Base-by-base conservation (phyloP, 1,140 invertebrate genomes). In the Drosophila varians region DNA sequence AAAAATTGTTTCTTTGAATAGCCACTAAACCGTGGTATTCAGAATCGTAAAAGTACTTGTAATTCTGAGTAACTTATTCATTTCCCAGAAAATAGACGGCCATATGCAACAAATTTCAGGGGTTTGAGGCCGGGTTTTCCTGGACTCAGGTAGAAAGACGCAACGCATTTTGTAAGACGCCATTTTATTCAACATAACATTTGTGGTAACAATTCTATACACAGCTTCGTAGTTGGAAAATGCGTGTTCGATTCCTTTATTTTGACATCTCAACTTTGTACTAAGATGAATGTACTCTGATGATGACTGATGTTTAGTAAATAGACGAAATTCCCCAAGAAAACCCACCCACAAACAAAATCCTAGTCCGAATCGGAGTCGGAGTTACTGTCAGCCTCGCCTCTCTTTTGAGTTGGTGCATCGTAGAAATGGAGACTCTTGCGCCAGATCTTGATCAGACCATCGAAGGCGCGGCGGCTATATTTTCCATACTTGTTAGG, bases 391-490 rank as follows among this genome's bases (percentile, higher is more conserved):
- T 53, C 54, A 0, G 36, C 47, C n/a, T 74, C 55, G 23, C 9
- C 34, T 0, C 25, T 8, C 4, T 34, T 9, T 4, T 56, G 47
- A 9, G 64, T 88, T 16, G 93, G 92, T 26, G 94, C 93, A 92
- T 98, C 97, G 93, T 94, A 99, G 65, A 93, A 92, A 90, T 99
- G 97, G 19, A 99, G 92, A 70, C 95, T 93, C 82, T 95, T 94
- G 38, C 97, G 93, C 97, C 97, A 98, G 43, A 96, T 93, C 91
- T 95, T 96, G 0, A 99, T 94, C 70, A 97, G 93, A 9, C 94
- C 95, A 91, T 99, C 98, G 95, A 97, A 99, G 6, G 95, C 97
- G 77, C 97, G 93, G 42, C 98, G 93, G 82, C 96, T 98, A 91
- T 97, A 98, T 90, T 97, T 97, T 31, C 94, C 86, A 91, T 94